Base-by-base conservation (phyloP, 2,888 invertebrate species). In the Scaptomyza caliginosa region DNA sequence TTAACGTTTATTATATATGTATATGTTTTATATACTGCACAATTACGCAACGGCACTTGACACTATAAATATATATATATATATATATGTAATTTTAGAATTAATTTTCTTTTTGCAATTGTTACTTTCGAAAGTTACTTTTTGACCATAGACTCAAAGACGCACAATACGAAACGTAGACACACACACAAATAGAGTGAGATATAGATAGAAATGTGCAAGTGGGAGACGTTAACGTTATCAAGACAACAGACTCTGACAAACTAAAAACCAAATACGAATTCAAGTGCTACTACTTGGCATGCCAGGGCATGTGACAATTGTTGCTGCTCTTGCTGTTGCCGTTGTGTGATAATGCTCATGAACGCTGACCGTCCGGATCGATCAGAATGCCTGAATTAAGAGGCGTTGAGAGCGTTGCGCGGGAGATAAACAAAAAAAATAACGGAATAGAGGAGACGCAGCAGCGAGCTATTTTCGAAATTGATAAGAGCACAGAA, bases 241-340 rank as follows among this genome's bases (percentile, higher is more conserved):
- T 90, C 91, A 89, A 90, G 89, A 90, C 90, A 91, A 91, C 85
- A 89, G 90, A 91, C 90, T 89, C 88, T 89, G 89, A 90, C 90
- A 90, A 89, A 90, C 90, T 90, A 83, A 90, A 79, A 46, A 28
- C 55, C 49, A 26, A 40, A 50, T 48, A 24, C 19, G 21, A 62
- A 40, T 66, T 13, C 66, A 43, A 65, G 50, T 21, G n/a, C 34
- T 13, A 7, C 63, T 23, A 17, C 40, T n/a, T n/a, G n/a, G n/a
- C n/a, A n/a, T 23, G 28, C 45, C 28, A 17, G 49, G 45, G 51
- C 72, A 72, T 56, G 43, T 52, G 73, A 58, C 77, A 50, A 49
- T 55, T 55, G 43, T 48, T 48, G 32, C 40, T 28, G n/a, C 19
- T 46, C 8, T 46, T 28, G n/a, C 19, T 46, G 10, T 32, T 21